phyloP scores from a whole-genome alignment of 2,797 vertebrate genomes.

The Pterois miles region DNA sequence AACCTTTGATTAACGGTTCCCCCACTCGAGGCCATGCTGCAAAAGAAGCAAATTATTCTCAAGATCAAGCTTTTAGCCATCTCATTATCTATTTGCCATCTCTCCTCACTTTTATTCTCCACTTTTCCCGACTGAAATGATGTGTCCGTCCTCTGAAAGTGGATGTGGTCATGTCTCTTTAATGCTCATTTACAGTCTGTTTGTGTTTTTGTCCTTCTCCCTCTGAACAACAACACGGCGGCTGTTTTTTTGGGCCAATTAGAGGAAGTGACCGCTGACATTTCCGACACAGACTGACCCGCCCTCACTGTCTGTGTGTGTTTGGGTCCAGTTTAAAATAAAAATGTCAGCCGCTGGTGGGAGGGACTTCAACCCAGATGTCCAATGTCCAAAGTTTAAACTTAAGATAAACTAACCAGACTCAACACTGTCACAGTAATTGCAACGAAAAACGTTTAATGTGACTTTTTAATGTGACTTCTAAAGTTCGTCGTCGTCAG shows the following conservation, averaged over 20 bases:
- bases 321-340: background rate
- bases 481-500: background rate
- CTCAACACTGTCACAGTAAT: background rate
- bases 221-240: constrained; percentile 31
- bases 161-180: constrained; percentile 23
- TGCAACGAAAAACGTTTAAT: background rate
- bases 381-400: background rate
- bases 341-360: background rate
- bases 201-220: constrained; percentile 16
- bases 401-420: background rate
- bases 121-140: constrained; percentile 32
- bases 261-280: constrained; percentile 22
- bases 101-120: constrained; percentile 19
- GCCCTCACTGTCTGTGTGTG: background rate
- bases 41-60: constrained; percentile 73
- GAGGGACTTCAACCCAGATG: background rate
- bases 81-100: constrained; percentile 76
- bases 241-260: constrained; percentile 38
- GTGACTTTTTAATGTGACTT: background rate
- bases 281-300: background rate
- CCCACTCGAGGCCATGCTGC: constrained; percentile 60
- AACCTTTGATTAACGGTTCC: constrained; percentile 76
- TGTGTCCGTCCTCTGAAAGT: constrained; percentile 43
- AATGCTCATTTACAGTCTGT: constrained; percentile 47
- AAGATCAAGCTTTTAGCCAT: constrained; percentile 74